Evolutionary conservation across 2,888 invertebrate genomes (phyloP), one percentile per base, ranked within the genome.

Genomic region (Drosophila meridionalis): DNA sequence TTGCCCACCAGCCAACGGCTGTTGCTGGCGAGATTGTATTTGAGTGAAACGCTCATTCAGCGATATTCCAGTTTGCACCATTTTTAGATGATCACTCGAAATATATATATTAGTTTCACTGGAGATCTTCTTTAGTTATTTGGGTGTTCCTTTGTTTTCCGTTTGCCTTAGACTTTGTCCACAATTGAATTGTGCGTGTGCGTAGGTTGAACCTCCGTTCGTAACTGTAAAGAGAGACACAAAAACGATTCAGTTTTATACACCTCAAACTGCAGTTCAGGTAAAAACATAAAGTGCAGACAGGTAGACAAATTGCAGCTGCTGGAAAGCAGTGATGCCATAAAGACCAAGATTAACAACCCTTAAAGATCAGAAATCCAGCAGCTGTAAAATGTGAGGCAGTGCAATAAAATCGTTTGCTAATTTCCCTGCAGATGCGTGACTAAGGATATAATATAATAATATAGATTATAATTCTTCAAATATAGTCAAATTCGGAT

Each of bases 11-110:
- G n/a, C 52, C 48, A 61, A 42, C 28, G 62, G 56, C 52, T 69
- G 71, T 65, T 74, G 71, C 11, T 85, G 79, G 30, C 61, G 79
- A 8, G 90, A 82, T 61, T 92, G 91, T 59, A 93, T 91, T 62
- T 92, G 92, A 43, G 93, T 93, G 64, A 94, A 94, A 32, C 93
- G 92, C 68, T 93, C 93, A 76, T 93, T 94, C 26, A 94, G 78
- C 34, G 93, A 92, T 69, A 93, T 90, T 64, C 91, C 91, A 12
- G 95, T 95, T 11, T 83, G 80, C 50, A 78, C 81, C 82, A 87
- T 87, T 61, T 61, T 53, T 65, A 14, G 4, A 30, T 28, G 14
- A 48, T 36, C 20, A 38, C 30, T 60, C 60, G n/a, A 14, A 58
- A 32, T 38, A 48, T 59, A 47, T 62, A 43, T 61, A 36, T 9